Percentiles rank a stretch among this genome's conserved stretches.
Conservation (phyloP, 2,888 invertebrate genomes). For the Phengaris alcon region DNA sequence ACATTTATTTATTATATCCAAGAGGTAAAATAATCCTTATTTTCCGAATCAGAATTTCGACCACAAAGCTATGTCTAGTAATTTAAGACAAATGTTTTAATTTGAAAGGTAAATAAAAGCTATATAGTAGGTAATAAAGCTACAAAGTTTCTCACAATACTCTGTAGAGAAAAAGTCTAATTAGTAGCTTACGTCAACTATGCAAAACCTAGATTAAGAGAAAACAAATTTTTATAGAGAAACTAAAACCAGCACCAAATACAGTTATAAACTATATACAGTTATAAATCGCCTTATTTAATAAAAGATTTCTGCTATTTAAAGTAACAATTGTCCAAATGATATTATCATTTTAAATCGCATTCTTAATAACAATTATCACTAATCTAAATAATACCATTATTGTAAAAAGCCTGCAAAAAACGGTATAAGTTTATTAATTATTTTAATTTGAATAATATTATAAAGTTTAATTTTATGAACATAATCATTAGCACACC, state of each 20-base stretch:
- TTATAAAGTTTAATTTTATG: neutral
- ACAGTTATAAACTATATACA: neutral
- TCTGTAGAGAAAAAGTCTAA: no score
- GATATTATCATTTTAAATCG: neutral
- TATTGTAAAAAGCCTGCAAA: neutral
- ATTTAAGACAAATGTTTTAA: no score
- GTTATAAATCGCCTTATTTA: neutral
- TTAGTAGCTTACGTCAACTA: no score
- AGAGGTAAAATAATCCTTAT: no score
- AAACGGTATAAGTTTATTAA: neutral
- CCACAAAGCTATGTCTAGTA: no score
- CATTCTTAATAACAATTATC: constrained; percentile 14
- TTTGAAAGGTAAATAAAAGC: no score
- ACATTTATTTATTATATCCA: no score
- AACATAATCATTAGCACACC: neutral
- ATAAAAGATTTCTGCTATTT: neutral
- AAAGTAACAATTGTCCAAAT: neutral
- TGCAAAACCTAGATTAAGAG: neutral
- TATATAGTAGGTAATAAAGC: no score
- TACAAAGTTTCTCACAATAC: no score
- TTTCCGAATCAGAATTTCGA: no score
- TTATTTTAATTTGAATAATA: neutral
- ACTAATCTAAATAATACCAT: constrained; percentile 5
- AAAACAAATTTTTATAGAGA: neutral
- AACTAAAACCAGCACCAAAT: neutral